A percentile compares a stretch with the other conserved stretches of the same genome.
These are phyloP conservation scores for Coreoperca whiteheadi DNA, from an alignment of 2,113 vertebrate genomes.

Conservation along the genomic window DNA sequence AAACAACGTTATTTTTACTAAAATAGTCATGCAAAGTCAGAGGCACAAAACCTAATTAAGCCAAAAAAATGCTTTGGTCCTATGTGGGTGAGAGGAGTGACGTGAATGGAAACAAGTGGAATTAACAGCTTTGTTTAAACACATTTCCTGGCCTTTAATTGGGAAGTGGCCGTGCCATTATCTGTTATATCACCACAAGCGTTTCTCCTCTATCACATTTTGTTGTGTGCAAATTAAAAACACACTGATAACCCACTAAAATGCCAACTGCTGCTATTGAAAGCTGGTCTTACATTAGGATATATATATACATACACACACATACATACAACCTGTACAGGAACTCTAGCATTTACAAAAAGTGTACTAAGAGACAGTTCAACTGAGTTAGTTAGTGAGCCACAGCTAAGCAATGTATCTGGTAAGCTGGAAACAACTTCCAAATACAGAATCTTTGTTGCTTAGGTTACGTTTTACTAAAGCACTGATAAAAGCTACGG, in stretches of 20 bases:
- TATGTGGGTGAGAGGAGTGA: neutral
- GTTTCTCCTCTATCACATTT: neutral
- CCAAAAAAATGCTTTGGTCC: constrained; percentile 14
- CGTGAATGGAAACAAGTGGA: neutral
- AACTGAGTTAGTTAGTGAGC: neutral
- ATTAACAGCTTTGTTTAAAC: neutral
- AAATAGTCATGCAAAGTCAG: constrained; percentile 2
- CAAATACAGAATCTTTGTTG: neutral
- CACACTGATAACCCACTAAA: neutral
- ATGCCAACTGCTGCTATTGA: neutral
- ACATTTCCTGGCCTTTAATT: neutral
- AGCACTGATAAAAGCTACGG: neutral
- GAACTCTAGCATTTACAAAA: neutral
- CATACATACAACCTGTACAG: neutral
- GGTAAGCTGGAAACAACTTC: neutral
- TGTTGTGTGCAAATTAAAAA: neutral
- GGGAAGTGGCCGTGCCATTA: neutral
- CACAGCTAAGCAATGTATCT: neutral
- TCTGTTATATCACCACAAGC: neutral
- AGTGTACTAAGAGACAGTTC: neutral
- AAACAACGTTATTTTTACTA: constrained; percentile 18
- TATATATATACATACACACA: too few species aligned
- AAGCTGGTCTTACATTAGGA: neutral
- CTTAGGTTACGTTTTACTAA: neutral
- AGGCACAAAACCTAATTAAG: constrained; percentile 9